A percentile compares a stretch with the other conserved stretches of the same genome.
These are phyloP conservation scores for Dicentrarchus labrax DNA, from an alignment of 2,113 vertebrate genomes.

Conservation along the genomic window DNA sequence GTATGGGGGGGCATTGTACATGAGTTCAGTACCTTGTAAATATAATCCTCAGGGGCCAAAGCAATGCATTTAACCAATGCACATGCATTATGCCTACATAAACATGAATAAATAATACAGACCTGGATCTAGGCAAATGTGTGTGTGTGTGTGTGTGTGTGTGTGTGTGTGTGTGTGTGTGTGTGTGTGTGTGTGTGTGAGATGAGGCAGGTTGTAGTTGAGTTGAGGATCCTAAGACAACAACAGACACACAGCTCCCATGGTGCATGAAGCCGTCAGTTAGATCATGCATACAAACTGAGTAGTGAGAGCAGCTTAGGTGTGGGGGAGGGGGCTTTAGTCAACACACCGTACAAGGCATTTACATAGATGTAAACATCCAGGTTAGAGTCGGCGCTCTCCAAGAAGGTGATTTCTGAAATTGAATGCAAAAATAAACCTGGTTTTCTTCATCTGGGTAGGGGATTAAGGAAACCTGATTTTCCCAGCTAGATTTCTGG, in stretches of 20 bases:
- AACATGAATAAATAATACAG: constrained; percentile 55
- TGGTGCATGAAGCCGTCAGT: background rate
- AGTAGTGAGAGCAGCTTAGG: background rate
- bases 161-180: constrained; percentile 15
- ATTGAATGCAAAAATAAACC: background rate
- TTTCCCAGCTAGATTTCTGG: background rate
- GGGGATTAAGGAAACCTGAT: background rate
- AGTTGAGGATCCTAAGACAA: background rate
- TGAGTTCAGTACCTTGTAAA: background rate
- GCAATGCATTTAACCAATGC: constrained; percentile 22
- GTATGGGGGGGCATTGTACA: background rate
- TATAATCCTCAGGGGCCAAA: background rate
- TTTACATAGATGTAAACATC: background rate
- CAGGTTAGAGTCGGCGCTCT: background rate
- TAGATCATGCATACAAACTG: constrained; percentile 3
- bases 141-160: constrained; percentile 12
- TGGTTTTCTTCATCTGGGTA: background rate
- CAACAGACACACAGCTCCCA: constrained; percentile 11
- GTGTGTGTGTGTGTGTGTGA: no score
- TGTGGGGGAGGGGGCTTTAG: background rate
- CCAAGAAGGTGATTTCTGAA: background rate
- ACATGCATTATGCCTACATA: constrained; percentile 19
- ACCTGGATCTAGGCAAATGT: background rate
- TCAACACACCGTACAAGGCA: background rate
- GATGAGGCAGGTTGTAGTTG: background rate